phyloP scores from a whole-genome alignment of 2,888 invertebrate genomes.

The Drosophila lutescens region DNA sequence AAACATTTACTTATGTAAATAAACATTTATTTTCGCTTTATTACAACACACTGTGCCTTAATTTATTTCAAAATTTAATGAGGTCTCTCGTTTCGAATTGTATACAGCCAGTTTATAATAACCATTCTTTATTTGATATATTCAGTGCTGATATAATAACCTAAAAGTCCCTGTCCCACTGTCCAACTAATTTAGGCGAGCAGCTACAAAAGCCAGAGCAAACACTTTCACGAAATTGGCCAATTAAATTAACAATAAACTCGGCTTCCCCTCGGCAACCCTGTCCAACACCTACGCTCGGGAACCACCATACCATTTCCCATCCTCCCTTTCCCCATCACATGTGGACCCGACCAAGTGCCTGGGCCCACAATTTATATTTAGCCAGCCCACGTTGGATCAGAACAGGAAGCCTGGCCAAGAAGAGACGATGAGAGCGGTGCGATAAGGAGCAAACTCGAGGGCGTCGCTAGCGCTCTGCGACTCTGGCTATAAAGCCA shows the following conservation, averaged over 20 bases:
- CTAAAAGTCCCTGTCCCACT: slow-evolving; percentile 10
- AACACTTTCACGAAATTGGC: slow-evolving; percentile 74
- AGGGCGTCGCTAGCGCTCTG: slow-evolving; percentile 75
- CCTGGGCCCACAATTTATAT: slow-evolving; percentile 57
- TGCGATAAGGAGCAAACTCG: slow-evolving; percentile 65
- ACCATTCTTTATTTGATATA: neutral
- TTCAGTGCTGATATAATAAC: neutral
- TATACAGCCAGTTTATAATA: no score
- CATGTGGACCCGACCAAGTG: slow-evolving; percentile 43
- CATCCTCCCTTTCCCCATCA: neutral
- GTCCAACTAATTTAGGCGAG: slow-evolving; percentile 46
- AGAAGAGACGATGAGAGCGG: slow-evolving; percentile 57
- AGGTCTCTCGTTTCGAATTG: no score
- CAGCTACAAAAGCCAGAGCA: slow-evolving; percentile 46
- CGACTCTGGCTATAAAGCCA: slow-evolving; percentile 63
- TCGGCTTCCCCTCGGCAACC: slow-evolving; percentile 46
- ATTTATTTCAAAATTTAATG: no score
- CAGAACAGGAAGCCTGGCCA: slow-evolving; percentile 65
- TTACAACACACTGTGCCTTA: no score
- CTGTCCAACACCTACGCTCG: slow-evolving; percentile 19
- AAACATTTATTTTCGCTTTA: no score
- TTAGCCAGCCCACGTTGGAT: slow-evolving; percentile 65
- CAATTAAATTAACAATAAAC: slow-evolving; percentile 81
- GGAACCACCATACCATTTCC: slow-evolving; percentile 3
- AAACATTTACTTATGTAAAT: no score